Base-by-base conservation (phyloP, 2,888 invertebrate species). In the Sisyra nigra region DNA sequence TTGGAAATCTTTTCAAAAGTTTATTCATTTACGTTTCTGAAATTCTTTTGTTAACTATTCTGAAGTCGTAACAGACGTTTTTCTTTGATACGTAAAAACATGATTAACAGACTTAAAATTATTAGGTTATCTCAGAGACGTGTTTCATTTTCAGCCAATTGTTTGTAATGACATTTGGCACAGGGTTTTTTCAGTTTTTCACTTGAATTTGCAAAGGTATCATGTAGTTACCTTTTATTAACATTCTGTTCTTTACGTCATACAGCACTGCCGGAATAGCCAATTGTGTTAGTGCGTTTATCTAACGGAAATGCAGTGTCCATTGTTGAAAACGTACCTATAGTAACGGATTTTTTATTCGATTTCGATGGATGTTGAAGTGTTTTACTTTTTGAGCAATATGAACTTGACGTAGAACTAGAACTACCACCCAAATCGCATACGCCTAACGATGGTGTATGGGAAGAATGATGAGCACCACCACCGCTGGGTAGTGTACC, bases 271-370 rank as follows among this genome's bases (percentile, higher is more conserved):
- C 60, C 61, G 33, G 59, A 58, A 45, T 58, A 60, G 40, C 54
- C 54, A 41, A 61, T 51, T 29, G 57, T 56, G 45, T 53, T 58
- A 47, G 57, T 53, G 49, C 57, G 51, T 47, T 58, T 56, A 40
- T 54, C 53, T 46, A 56, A 59, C 41, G 58, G 52, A 45, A 57
- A 56, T 40, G 54, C 56, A 10, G 57, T 53, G 40, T 54, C 54
- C 38, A 61, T 60, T 17, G 59, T 58, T 46, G 61, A 59, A 48
- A 65, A 64, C 19, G 61, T 62, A 15, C 63, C 63, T 36, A 63
- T 60, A 47, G 60, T 61, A 8, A 61, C 59, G 43, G 59, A 58
- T 51, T 63, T 63, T 52, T 61, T 62, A 40, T 50, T 48, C 13
- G 52, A 50, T 35, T 54, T 52, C 40, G 56, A 59, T 40, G 56